These are phyloP conservation scores for Orchesella cincta DNA, from an alignment of 1,140 invertebrate genomes.

Conservation along the genomic window DNA sequence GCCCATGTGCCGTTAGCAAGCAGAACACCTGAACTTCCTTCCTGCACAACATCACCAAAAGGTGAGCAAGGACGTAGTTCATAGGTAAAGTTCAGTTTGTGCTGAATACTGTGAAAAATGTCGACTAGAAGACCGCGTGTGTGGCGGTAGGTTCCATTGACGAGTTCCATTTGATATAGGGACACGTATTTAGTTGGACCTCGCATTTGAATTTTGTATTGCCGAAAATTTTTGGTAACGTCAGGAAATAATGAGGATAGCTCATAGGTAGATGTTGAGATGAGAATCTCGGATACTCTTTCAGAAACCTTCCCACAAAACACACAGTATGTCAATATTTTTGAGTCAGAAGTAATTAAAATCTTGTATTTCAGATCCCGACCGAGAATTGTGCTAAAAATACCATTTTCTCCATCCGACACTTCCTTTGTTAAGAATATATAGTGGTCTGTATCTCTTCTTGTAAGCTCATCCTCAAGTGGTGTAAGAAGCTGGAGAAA, in stretches of 20 bases:
- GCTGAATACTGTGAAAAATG: background rate
- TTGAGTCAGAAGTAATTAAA: too few relatives aligned
- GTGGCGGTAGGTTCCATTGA: background rate
- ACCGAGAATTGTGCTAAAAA: too few relatives aligned
- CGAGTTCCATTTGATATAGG: background rate
- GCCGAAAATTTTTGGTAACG: background rate
- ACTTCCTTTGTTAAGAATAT: too few relatives aligned
- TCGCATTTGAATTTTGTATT: background rate
- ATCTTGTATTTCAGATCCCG: too few relatives aligned
- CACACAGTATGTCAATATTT: too few relatives aligned
- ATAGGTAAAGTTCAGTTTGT: conserved; percentile 9
- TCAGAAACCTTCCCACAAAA: too few relatives aligned
- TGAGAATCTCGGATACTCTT: too few relatives aligned
- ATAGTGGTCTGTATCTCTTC: too few relatives aligned
- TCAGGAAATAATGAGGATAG: background rate
- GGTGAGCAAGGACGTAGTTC: background rate
- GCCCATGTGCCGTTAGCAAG: background rate
- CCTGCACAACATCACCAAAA: background rate
- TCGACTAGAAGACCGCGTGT: background rate
- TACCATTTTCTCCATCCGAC: too few relatives aligned
- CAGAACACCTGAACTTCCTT: background rate
- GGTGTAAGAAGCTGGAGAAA: too few relatives aligned
- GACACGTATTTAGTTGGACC: background rate
- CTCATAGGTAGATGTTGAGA: too few relatives aligned
- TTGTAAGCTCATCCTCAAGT: too few relatives aligned